Evolutionary conservation across 2,888 invertebrate species (phyloP).

Genomic region (Gasteruption jaculator): DNA sequence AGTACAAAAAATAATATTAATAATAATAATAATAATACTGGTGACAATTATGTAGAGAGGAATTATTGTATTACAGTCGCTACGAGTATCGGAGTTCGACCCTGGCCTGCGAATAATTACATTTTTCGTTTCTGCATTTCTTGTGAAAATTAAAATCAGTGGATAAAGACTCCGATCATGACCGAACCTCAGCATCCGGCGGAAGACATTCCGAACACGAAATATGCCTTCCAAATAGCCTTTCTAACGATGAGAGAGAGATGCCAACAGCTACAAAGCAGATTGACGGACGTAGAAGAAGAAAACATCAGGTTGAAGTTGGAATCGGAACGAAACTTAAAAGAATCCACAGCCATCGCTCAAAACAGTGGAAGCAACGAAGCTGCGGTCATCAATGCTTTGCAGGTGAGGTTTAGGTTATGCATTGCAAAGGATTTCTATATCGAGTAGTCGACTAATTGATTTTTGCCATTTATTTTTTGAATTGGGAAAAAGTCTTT

Average conservation of each 20-base stretch:
- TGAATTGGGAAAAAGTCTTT: no score
- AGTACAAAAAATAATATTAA: no score
- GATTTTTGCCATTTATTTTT: no score
- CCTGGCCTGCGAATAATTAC: no score
- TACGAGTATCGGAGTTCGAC: no score
- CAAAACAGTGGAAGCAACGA: constrained; percentile 24
- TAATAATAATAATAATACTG: no score
- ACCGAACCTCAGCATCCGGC: no score
- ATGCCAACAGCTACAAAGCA: constrained; percentile 70
- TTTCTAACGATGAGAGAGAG: constrained; percentile 79
- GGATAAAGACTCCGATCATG: no score
- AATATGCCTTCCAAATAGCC: constrained; percentile 69
- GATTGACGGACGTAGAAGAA: constrained; percentile 67
- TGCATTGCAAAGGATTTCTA: neutral
- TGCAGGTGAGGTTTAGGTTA: constrained; percentile 27
- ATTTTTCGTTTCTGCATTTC: no score
- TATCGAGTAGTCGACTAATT: neutral
- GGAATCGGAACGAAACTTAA: constrained; percentile 40
- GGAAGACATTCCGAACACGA: constrained; percentile 31
- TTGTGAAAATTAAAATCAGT: no score
- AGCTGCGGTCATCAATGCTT: constrained; percentile 22
- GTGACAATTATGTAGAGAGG: no score
- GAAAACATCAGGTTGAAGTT: constrained; percentile 67
- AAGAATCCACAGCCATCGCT: constrained; percentile 20
- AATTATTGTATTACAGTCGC: no score